A percentile compares a stretch with the other conserved stretches of the same genome.
phyloP scores from a whole-genome alignment of 2,113 vertebrate species.

The Smithornis capensis region DNA sequence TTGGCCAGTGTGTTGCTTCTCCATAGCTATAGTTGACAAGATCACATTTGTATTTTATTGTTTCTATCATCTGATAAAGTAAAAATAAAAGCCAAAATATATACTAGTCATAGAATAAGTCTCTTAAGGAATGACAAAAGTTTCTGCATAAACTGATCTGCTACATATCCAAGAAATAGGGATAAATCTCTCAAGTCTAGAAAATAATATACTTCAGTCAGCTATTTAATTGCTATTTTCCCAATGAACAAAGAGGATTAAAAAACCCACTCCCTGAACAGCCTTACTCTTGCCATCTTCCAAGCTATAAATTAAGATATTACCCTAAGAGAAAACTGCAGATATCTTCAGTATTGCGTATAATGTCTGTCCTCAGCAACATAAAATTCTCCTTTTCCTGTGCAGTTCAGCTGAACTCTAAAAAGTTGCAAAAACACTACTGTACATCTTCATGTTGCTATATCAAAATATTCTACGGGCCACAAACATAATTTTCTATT shows the following conservation, averaged over 20 bases:
- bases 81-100: constrained; percentile 41
- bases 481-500: background rate
- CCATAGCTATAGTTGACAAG: constrained; percentile 99
- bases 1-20: constrained; percentile 99
- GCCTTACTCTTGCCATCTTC: background rate
- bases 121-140: background rate
- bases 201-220: background rate
- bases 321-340: background rate
- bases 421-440: background rate
- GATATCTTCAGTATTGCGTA: background rate
- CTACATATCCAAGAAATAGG: background rate
- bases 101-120: background rate
- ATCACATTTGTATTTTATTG: constrained; percentile 97
- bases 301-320: background rate
- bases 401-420: background rate
- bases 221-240: background rate
- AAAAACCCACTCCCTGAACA: background rate
- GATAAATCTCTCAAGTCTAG: background rate
- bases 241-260: background rate
- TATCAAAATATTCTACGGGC: background rate
- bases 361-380: background rate
- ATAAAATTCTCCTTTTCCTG: background rate
- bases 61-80: constrained; percentile 92
- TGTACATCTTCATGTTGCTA: background rate
- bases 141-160: background rate